Evolutionary conservation across 92 coral and sea anemone genomes (phyloP), one percentile per base, ranked within the genome.

Genomic region (Desmophyllum pertusum): DNA sequence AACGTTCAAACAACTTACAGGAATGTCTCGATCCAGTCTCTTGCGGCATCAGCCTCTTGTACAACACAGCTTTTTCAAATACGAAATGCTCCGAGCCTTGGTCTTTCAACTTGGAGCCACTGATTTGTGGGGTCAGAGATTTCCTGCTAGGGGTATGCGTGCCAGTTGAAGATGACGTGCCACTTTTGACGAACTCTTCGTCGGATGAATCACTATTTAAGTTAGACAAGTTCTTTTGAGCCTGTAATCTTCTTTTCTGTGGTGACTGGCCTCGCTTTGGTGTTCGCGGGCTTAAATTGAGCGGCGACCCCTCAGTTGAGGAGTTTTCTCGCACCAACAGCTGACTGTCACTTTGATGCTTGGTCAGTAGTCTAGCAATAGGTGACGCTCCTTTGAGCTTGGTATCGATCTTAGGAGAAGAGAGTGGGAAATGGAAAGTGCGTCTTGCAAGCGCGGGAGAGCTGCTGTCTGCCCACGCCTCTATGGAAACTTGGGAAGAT

Each of bases 401-500:
- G 6, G 38, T 27, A 67, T 15, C 39, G 5, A 53, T 17, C 25
- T 30, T 38, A 13, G 67, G 77, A 13, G 84, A 68, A 14, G 87
- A 73, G 37, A 63, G 61, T 43, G 69, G n/a, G 1, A 30, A 27
- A 19, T n/a, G 64, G 29, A 86, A 80, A 46, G 87, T 64, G 38
- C 39, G 70, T 33, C 73, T 64, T 6, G 19, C 35, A n/a, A 64
- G 66, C 2, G 65, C 63, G 3, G 87, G 87, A 75, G 87, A 75
- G 30, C 82, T 19, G 2, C 43, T 40, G 63, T 62, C 90, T 2
- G 75, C 38, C 92, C 94, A 91, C 53, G 94, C 94, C 38, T 91
- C 90, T 42, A 77, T 55, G 29, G 94, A 91, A 36, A 50, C 92
- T 42, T 79, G 89, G 31, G 94, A 88, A 67, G 88, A 79, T 3